phyloP scores from a whole-genome alignment of 1,140 invertebrate genomes.

The Berghia stephanieae region DNA sequence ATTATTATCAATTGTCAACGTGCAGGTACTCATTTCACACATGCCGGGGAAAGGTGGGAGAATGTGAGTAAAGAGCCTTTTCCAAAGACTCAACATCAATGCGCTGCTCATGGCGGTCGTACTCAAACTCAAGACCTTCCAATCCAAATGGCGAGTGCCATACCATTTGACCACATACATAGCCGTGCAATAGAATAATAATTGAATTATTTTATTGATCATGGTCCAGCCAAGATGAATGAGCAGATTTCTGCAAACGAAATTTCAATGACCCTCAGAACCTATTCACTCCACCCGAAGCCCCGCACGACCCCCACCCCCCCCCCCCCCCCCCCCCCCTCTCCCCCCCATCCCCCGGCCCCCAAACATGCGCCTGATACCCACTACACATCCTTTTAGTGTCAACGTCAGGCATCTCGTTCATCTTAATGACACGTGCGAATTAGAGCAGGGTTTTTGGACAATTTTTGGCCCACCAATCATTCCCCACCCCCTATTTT shows the following conservation, averaged over 20 bases:
- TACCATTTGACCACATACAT: not conserved
- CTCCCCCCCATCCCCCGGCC: not conserved
- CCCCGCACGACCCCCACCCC: not conserved
- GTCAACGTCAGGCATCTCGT: not conserved
- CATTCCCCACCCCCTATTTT: too few relatives aligned
- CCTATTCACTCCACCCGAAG: not conserved
- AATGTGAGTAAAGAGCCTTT: too few relatives aligned
- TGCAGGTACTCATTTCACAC: not conserved
- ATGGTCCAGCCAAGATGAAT: not conserved
- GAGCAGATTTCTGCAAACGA: not conserved
- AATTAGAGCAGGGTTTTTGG: not conserved
- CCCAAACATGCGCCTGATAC: not conserved
- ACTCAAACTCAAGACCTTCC: not conserved
- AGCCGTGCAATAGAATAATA: too few relatives aligned
- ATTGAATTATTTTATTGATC: too few relatives aligned
- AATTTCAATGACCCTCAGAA: constrained; percentile 3
- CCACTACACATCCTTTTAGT: not conserved
- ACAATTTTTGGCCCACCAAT: too few relatives aligned
- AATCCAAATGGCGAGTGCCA: not conserved
- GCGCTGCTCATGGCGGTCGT: not conserved
- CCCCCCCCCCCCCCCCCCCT: not conserved
- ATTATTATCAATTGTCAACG: not conserved
- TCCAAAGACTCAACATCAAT: too few relatives aligned
- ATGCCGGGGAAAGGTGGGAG: not conserved
- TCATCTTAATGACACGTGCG: not conserved